Conservation (phyloP, 2,888 invertebrate species). For the Brassicogethes aeneus region DNA sequence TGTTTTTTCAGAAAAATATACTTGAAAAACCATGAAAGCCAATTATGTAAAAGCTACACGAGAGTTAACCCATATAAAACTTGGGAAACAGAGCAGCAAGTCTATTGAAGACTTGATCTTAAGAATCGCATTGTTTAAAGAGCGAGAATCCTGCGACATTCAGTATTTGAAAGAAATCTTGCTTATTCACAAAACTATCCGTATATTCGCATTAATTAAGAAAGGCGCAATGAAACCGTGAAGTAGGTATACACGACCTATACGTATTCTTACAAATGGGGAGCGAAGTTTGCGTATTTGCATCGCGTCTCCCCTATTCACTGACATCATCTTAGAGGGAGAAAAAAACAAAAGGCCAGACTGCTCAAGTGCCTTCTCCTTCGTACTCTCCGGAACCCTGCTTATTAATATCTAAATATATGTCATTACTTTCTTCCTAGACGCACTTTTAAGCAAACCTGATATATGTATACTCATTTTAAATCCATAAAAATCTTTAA, state of each 20-base stretch:
- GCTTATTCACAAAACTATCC: no score
- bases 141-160: no score
- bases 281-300: slow-evolving; percentile 19
- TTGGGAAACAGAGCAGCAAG: no score
- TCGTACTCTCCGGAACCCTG: slow-evolving; percentile 19
- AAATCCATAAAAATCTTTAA: no score
- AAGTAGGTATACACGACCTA: slow-evolving; percentile 21
- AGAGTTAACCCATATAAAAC: no score
- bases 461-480: no score
- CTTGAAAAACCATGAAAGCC: no score
- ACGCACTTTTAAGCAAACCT: not conserved
- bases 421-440: slow-evolving; percentile 20
- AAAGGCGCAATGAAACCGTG: slow-evolving; percentile 22
- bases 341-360: slow-evolving; percentile 30
- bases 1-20: no score
- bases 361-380: slow-evolving; percentile 28
- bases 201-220: slow-evolving; percentile 22
- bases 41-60: no score
- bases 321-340: slow-evolving; percentile 31
- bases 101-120: no score
- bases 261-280: slow-evolving; percentile 25
- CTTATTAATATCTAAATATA: slow-evolving; percentile 29
- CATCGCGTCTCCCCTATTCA: slow-evolving; percentile 24
- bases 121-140: no score
- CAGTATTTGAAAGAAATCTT: no score